These are phyloP conservation scores for Fulica atra DNA, from an alignment of 2,113 vertebrate genomes.

Conservation along the genomic window DNA sequence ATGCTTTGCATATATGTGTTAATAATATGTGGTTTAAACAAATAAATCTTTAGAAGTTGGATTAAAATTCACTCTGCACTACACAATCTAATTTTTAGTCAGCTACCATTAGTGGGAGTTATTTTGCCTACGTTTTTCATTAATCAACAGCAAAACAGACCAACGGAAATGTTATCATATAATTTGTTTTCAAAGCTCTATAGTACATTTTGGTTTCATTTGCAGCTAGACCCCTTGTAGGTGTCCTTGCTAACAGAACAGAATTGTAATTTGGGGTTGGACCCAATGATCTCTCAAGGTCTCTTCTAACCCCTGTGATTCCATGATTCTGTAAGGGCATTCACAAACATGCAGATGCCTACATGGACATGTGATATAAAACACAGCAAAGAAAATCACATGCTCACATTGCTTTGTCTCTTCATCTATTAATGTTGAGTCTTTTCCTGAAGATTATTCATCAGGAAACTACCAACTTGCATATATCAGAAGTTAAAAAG, in stretches of 20 bases:
- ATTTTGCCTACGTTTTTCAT: not conserved
- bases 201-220: not conserved
- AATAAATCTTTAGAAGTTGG: not conserved
- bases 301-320: no score
- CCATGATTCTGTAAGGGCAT: not conserved
- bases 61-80: slow-evolving; percentile 12
- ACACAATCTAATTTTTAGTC: not conserved
- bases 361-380: not conserved
- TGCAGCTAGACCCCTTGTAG: not conserved
- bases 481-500: not conserved
- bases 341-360: not conserved
- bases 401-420: not conserved
- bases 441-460: not conserved
- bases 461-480: not conserved
- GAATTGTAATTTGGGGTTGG: not conserved
- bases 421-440: not conserved
- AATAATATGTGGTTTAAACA: not conserved
- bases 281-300: no score
- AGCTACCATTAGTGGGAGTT: not conserved
- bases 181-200: not conserved
- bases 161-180: not conserved
- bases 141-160: not conserved
- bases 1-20: not conserved
- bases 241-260: not conserved
- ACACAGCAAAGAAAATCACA: not conserved